Percentiles rank a stretch among this genome's conserved stretches.
Evolutionary conservation across 35 echinoderm and acorn worm species (phyloP).

Genomic region (Lytechinus pictus): DNA sequence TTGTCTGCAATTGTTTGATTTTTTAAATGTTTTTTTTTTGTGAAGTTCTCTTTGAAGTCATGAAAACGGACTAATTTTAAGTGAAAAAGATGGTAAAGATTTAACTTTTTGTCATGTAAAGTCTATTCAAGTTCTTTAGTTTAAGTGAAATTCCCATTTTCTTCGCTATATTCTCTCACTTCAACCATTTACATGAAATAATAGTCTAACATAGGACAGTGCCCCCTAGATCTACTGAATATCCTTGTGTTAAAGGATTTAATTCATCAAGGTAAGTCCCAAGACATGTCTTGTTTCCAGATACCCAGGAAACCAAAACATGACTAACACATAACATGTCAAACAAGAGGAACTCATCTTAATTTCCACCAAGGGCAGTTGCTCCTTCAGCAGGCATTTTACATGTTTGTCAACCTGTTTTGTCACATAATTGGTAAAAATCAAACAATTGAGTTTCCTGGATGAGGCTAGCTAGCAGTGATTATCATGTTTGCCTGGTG

Average conservation of each 20-base stretch:
- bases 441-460: not conserved
- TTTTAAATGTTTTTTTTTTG: no score
- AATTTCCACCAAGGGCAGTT: not conserved
- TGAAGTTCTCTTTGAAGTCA: no score
- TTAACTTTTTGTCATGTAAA: no score
- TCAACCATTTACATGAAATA: no score
- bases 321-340: not conserved
- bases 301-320: not conserved
- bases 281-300: not conserved
- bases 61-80: no score
- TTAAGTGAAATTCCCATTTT: no score
- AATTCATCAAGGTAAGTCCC: not conserved
- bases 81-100: no score
- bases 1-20: no score
- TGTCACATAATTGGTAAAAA: not conserved
- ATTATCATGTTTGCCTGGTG: not conserved
- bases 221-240: not conserved
- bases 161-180: no score
- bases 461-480: not conserved
- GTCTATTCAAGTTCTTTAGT: no score
- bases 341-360: not conserved
- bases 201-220: not conserved
- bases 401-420: not conserved
- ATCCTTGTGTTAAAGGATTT: no score
- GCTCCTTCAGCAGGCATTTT: not conserved